phyloP scores from a whole-genome alignment of 2,113 vertebrate genomes.

The Anolis carolinensis region DNA sequence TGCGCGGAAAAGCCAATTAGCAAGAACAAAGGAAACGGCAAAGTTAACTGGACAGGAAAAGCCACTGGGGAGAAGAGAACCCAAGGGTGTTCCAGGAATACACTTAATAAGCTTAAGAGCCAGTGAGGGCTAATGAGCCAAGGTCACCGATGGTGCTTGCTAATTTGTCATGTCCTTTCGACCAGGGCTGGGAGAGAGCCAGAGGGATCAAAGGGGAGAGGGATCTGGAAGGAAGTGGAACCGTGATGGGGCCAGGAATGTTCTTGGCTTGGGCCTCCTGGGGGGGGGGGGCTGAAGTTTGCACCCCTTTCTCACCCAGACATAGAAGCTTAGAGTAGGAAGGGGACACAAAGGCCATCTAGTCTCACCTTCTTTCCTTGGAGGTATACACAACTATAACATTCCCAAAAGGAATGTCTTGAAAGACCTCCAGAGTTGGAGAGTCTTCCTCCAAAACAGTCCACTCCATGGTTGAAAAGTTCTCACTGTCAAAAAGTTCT shows the following conservation, averaged over 20 bases:
- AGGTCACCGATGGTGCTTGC: conserved; percentile 32
- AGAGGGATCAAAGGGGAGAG: conserved; percentile 6
- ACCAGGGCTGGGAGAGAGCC: background rate
- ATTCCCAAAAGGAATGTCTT: too few species aligned
- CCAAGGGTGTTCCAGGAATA: conserved; percentile 63
- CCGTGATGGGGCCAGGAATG: background rate
- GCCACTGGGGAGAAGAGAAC: conserved; percentile 23
- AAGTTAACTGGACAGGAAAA: conserved; percentile 52
- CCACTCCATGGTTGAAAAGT: too few species aligned
- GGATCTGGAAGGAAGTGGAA: background rate
- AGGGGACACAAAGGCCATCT: too few species aligned
- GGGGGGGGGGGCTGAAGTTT: too few species aligned
- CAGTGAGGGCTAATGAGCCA: conserved; percentile 26
- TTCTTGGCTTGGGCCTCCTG: background rate
- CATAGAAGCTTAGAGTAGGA: too few species aligned
- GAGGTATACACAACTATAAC: too few species aligned
- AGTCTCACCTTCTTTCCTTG: too few species aligned
- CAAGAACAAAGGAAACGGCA: conserved; percentile 60
- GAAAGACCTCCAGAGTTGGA: too few species aligned
- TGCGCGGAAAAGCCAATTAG: conserved; percentile 52
- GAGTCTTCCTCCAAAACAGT: too few species aligned
- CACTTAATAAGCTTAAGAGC: conserved; percentile 62
- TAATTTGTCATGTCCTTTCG: conserved; percentile 56
- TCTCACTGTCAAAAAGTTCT: too few species aligned
- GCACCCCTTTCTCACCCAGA: background rate